Evolutionary conservation across 2,113 vertebrate species (phyloP), one percentile per base, ranked within the genome.

Genomic region (Macheiramphus alcinus): DNA sequence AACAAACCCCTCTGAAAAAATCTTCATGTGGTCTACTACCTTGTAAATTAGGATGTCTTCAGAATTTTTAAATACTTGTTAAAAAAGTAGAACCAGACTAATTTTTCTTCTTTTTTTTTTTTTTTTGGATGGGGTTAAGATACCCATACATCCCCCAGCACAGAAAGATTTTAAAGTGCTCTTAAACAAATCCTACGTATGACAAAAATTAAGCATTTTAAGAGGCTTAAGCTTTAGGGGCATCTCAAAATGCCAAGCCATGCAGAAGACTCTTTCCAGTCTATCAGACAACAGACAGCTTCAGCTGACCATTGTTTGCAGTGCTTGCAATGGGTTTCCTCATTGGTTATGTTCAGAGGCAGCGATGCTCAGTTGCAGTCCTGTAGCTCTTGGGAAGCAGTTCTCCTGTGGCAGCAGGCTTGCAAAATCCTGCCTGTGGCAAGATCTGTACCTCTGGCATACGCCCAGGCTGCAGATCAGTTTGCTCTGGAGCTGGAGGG

Each of bases 261-360:
- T 6, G 20, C 13, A 66, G 36, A 88, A 85, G 32, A 53, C 42
- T 42, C 34, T 74, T 42, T 59, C 27, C 13, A 53, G 29, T 29
- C 58, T n/a, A 7, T 11, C 5, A n/a, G 75, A 31, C 9, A 61
- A 38, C 22, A 42, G 25, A 23, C 7, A 42, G 43, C 40, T 61
- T 73, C 53, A n/a, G 59, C 1, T 4, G n/a, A 72, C 20, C 0
- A 0, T 9, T 62, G 31, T 21, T 42, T 15, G 14, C 32, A 68
- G 23, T 25, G 32, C 27, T 31, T 59, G n/a, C 0, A 2, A 43
- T 1, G 6, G 14, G 38, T 10, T 36, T 58, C 50, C 65, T 85
- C 8, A 6, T 27, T 0, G 6, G 13, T 7, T 47, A 32, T 20
- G 50, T 45, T 55, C 34, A 50, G 81, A 23, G 40, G 4, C 27